Conservation (phyloP, 2,888 invertebrate genomes). For the Drosophila paucipuncta region DNA sequence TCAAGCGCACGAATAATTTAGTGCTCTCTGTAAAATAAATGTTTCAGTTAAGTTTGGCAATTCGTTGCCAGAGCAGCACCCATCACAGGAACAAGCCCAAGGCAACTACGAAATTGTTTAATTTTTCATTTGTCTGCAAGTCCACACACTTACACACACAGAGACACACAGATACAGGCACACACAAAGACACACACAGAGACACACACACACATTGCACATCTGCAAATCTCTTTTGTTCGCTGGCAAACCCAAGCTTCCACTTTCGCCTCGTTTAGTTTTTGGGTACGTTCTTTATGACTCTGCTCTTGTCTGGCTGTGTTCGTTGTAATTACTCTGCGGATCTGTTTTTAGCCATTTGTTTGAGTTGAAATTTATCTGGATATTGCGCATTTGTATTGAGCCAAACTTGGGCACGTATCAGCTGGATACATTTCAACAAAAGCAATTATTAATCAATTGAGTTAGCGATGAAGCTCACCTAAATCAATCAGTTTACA, state of each 20-base stretch:
- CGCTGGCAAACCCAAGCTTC: slow-evolving; percentile 12
- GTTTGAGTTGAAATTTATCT: slow-evolving; percentile 75
- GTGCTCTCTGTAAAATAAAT: slow-evolving; percentile 75
- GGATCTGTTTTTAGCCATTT: slow-evolving; percentile 70
- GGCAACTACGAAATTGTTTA: slow-evolving; percentile 74
- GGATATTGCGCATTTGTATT: slow-evolving; percentile 58
- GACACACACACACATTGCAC: slow-evolving; percentile 9
- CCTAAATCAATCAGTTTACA: slow-evolving; percentile 56
- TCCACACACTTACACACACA: slow-evolving; percentile 15
- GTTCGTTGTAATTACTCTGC: slow-evolving; percentile 69
- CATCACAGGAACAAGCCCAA: slow-evolving; percentile 16
- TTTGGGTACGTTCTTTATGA: slow-evolving; percentile 43
- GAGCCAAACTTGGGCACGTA: slow-evolving; percentile 37
- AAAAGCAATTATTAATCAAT: slow-evolving; percentile 71
- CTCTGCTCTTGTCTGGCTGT: slow-evolving; percentile 41
- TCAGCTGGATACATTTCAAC: slow-evolving; percentile 34
- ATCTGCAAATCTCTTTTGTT: slow-evolving; percentile 27
- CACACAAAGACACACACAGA: slow-evolving; percentile 2
- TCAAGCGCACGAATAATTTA: slow-evolving; percentile 69
- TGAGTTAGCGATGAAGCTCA: slow-evolving; percentile 41
- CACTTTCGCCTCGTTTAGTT: slow-evolving; percentile 26
- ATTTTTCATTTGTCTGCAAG: slow-evolving; percentile 72
- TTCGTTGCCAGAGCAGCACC: slow-evolving; percentile 58
- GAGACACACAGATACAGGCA: slow-evolving; percentile 12
- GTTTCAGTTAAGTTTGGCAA: slow-evolving; percentile 78